phyloP scores from a whole-genome alignment of 2,113 vertebrate species.

The Entomyzon cyanotis region DNA sequence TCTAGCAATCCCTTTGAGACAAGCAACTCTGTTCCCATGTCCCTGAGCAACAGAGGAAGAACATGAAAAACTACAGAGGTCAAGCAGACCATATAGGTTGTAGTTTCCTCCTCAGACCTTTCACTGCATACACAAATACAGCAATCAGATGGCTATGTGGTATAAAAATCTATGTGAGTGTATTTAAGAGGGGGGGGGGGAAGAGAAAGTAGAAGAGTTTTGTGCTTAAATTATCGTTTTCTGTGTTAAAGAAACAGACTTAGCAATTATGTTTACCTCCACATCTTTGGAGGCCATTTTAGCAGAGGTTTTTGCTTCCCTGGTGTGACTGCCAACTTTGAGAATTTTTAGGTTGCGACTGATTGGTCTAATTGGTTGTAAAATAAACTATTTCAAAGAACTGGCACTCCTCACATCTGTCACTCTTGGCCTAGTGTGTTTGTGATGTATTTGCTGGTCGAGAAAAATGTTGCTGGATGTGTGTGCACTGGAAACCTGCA shows the following conservation, averaged over 20 bases:
- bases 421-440: conserved; percentile 4
- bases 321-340: neutral
- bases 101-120: neutral
- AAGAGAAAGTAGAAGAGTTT: neutral
- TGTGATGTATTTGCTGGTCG: conserved; percentile 45
- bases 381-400: conserved; percentile 55
- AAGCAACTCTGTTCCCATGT: neutral
- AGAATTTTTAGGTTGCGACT: conserved; percentile 19
- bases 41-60: neutral
- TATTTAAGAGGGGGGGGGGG: neutral
- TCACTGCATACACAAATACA: neutral
- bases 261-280: neutral
- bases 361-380: conserved; percentile 53
- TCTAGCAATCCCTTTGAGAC: neutral
- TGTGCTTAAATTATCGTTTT: neutral
- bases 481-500: conserved; percentile 29
- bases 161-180: neutral
- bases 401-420: conserved; percentile 47
- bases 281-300: neutral
- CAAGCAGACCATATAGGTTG: neutral
- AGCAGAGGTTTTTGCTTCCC: neutral
- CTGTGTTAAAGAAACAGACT: neutral
- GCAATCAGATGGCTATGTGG: neutral
- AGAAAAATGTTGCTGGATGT: conserved; percentile 16
- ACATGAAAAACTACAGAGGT: neutral